Evolutionary conservation across 2,113 vertebrate species (phyloP).

Genomic region (Pomatostomus ruficeps): DNA sequence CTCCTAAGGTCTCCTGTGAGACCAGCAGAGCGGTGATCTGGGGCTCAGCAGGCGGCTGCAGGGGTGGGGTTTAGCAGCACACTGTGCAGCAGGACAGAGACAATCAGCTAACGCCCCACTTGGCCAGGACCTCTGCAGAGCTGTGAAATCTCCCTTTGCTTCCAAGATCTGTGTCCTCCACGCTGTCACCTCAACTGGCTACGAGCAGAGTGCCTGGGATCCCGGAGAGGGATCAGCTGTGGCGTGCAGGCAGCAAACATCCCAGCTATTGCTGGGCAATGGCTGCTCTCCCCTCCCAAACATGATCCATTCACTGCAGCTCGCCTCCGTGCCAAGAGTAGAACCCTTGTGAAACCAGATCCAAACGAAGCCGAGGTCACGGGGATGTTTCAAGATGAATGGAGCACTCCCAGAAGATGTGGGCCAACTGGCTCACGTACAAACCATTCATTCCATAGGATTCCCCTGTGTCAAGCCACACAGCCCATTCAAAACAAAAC

Average conservation of each 20-base stretch:
- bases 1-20: neutral
- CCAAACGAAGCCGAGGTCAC: constrained; percentile 43
- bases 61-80: neutral
- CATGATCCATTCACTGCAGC: neutral
- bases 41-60: neutral
- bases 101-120: accelerated
- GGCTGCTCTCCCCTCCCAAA: constrained; percentile 34
- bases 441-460: constrained; percentile 64
- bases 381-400: constrained; percentile 60
- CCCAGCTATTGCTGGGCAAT: constrained; percentile 9
- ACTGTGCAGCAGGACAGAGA: neutral
- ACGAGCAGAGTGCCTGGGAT: neutral
- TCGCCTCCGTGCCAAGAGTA: neutral
- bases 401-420: constrained; percentile 54
- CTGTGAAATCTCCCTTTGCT: neutral
- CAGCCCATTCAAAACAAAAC: constrained; percentile 29
- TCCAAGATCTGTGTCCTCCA: accelerated
- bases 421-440: constrained; percentile 52
- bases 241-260: neutral
- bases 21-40: neutral
- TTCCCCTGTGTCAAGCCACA: constrained; percentile 38
- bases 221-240: neutral
- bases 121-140: neutral
- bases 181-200: neutral
- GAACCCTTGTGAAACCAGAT: constrained; percentile 62